Base-by-base conservation (phyloP, 2,113 vertebrate species). In the Salvelinus fontinalis region DNA sequence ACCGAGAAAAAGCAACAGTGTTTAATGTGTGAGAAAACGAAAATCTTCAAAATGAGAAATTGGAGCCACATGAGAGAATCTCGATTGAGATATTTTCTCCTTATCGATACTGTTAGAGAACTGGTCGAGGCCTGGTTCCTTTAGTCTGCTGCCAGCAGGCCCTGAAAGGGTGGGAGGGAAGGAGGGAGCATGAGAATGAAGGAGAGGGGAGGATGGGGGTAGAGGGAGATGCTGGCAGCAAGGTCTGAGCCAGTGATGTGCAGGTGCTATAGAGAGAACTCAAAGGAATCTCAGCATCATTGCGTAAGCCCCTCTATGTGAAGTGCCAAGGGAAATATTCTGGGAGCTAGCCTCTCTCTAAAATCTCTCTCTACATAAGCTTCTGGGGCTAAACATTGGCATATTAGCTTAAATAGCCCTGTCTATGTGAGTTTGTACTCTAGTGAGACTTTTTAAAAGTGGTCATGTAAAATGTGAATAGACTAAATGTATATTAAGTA, bases 41-140 rank as follows among this genome's bases (percentile, higher is more conserved):
- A 71, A 72, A 31, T 66, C 62, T 64, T 65, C 62, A 44, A 48
- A 48, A 48, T 29, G 18, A 34, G 54, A 24, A 49, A 12, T 66
- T 74, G 73, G 73, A 74, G 34, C n/a, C 31, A 65, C 73, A 66
- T 65, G 39, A 64, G 34, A 14, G 34, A 60, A 66, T 14, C 64
- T 71, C 22, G 22, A 74, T 66, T 26, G 73, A 74, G 64, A 24
- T 22, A 64, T 49, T 48, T 48, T 39, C 72, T 48, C 34, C 60
- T 66, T 48, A 74, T 65, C 60, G 22, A 62, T 34, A n/a, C 29
- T 73, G 27, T 65, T 39, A 1, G 29, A 22, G 57, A 8, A 7
- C 6, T 3, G 29, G 18, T 24, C n/a, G 29, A 39, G 34, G 2
- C 20, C 59, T 9, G 8, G 7, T 14, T 62, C 59, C 71, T 74